A percentile compares a stretch with the other conserved stretches of the same genome.
Evolutionary conservation across 2,797 vertebrate species (phyloP).

Genomic region (Psittacula derbiana): DNA sequence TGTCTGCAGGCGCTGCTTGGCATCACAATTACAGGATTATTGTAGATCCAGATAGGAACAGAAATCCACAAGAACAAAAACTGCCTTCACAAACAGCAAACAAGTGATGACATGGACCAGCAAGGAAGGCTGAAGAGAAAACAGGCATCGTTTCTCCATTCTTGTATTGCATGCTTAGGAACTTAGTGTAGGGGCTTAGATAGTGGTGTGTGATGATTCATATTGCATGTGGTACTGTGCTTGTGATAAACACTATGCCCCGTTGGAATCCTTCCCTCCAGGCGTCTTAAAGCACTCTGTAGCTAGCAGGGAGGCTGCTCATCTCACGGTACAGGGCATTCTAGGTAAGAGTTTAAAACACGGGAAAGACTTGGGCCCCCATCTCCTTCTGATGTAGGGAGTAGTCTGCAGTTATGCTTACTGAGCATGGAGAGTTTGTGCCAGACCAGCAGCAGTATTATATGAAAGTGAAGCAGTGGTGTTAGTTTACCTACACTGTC

Average conservation of each 20-base stretch:
- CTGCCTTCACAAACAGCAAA: not conserved
- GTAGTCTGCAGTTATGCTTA: not conserved
- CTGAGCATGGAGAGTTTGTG: not conserved
- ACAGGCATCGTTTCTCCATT: not conserved
- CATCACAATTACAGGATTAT: conserved; percentile 57
- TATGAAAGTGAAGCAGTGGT: not conserved
- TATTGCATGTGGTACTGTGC: not conserved
- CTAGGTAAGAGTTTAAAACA: not conserved
- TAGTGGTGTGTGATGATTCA: not conserved
- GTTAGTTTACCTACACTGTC: not conserved
- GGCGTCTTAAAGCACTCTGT: not conserved
- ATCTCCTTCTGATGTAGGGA: not conserved
- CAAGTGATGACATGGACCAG: not conserved
- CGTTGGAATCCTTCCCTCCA: not conserved
- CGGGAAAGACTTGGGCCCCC: not conserved
- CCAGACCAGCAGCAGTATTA: not conserved
- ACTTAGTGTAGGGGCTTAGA: not conserved
- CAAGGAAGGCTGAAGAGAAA: not conserved
- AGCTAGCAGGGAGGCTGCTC: not conserved
- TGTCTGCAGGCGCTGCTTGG: conserved; percentile 58
- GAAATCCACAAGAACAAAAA: conserved; percentile 30
- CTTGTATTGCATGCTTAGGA: not conserved
- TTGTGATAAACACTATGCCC: not conserved
- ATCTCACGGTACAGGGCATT: not conserved
- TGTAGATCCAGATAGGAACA: not conserved